A percentile compares a stretch with the other conserved stretches of the same genome.
Conservation (phyloP, 2,113 vertebrate genomes). For the Paradoxurus hermaphroditus region DNA sequence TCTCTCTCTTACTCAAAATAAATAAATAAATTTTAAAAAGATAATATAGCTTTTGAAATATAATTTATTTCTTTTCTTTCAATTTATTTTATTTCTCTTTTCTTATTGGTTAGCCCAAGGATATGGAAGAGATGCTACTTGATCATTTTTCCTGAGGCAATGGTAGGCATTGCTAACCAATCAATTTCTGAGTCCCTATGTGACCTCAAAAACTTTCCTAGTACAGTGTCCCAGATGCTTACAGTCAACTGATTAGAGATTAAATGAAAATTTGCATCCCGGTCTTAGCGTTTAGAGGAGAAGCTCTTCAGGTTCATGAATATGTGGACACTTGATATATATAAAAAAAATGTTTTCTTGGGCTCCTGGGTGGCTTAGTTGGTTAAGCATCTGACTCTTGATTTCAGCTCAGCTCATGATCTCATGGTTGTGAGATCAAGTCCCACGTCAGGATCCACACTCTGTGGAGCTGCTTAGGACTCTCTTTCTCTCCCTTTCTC, state of each 20-base stretch:
- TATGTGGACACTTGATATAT: background rate
- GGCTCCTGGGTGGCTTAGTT: too few relatives aligned
- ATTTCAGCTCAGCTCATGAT: too few relatives aligned
- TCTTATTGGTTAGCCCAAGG: background rate
- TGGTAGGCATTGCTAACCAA: background rate
- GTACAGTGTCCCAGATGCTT: background rate
- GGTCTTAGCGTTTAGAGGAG: background rate
- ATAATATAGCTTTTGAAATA: background rate
- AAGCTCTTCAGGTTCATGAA: background rate
- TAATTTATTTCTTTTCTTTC: background rate
- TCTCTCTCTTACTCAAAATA: too few relatives aligned
- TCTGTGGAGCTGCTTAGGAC: too few relatives aligned
- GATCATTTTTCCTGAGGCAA: background rate
- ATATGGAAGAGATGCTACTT: background rate
- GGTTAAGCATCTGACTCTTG: too few relatives aligned
- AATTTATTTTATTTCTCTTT: background rate
- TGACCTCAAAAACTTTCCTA: background rate
- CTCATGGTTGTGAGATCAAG: too few relatives aligned
- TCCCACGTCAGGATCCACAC: too few relatives aligned
- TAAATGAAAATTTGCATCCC: background rate
- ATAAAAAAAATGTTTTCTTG: background rate
- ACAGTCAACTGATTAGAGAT: background rate
- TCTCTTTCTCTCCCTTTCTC: too few relatives aligned
- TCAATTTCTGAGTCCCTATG: background rate
- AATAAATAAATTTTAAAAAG: background rate